These are phyloP conservation scores for Epinephelus fuscoguttatus DNA, from an alignment of 2,113 vertebrate genomes.

Conservation along the genomic window DNA sequence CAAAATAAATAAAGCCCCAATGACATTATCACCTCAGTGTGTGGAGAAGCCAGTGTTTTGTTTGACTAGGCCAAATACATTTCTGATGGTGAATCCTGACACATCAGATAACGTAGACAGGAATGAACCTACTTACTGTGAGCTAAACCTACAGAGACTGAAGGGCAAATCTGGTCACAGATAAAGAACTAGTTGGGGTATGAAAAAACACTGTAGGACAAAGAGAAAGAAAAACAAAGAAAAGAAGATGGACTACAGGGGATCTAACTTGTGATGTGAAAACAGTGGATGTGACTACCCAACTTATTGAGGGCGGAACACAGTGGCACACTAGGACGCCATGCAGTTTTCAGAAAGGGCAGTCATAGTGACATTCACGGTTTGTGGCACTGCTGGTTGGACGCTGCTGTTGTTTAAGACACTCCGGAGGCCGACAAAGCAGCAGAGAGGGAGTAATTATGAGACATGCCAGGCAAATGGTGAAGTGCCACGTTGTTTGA, in stretches of 20 bases:
- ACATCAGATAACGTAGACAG: neutral
- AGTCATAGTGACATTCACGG: conserved; percentile 34
- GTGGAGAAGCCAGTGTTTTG: neutral
- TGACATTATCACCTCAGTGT: neutral
- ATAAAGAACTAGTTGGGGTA: neutral
- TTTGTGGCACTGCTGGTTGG: conserved; percentile 36
- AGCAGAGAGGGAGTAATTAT: conserved; percentile 14
- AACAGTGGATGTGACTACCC: conserved; percentile 7
- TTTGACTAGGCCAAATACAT: neutral
- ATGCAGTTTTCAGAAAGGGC: conserved; percentile 1
- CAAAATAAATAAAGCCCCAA: neutral
- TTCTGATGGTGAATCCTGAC: neutral
- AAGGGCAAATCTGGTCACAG: neutral
- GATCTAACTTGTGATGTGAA: conserved; percentile 10
- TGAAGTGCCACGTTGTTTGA: conserved; percentile 1
- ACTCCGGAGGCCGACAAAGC: conserved; percentile 2
- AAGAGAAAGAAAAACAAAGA: neutral
- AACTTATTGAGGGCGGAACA: neutral
- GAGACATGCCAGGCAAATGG: conserved; percentile 6
- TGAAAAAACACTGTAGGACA: neutral
- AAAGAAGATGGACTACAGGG: neutral
- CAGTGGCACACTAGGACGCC: conserved; percentile 6
- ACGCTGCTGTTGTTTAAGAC: neutral
- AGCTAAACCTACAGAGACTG: neutral
- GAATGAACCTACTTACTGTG: neutral